Evolutionary conservation across 2,797 vertebrate genomes (phyloP).

Genomic region (Luscinia luscinia): DNA sequence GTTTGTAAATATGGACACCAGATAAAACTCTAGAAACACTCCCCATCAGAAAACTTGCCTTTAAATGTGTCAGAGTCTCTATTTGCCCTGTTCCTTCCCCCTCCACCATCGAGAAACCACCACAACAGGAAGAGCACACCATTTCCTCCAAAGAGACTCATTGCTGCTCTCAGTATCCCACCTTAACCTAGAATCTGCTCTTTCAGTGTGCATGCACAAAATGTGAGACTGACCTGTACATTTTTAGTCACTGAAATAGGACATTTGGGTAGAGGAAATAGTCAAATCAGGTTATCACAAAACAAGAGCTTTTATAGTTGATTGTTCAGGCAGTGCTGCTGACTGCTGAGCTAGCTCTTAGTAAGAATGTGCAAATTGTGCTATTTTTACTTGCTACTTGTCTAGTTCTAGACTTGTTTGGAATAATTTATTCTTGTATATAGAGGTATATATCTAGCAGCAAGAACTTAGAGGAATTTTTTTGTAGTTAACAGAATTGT

Average conservation of each 20-base stretch:
- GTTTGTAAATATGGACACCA: neutral
- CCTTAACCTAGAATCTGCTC: neutral
- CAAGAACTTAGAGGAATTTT: neutral
- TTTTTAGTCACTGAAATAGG: neutral
- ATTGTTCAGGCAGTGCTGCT: neutral
- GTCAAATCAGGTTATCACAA: neutral
- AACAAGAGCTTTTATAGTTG: neutral
- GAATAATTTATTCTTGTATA: neutral
- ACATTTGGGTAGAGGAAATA: neutral
- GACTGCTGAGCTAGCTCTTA: slow-evolving; percentile 8
- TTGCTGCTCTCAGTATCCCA: neutral
- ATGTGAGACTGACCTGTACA: neutral
- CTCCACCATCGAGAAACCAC: neutral
- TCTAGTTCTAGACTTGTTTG: neutral
- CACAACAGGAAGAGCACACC: neutral
- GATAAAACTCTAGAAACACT: neutral
- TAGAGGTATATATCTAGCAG: neutral
- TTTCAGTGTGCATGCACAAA: neutral
- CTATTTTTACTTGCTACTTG: slow-evolving; percentile 22
- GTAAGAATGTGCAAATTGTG: slow-evolving; percentile 13
- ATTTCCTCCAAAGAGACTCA: neutral
- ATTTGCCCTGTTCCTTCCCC: neutral
- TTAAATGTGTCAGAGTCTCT: neutral
- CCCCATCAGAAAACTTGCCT: neutral
- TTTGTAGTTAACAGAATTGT: neutral